Conservation (phyloP, 1,140 invertebrate species). For the Mycetomoellerius zeteki region DNA sequence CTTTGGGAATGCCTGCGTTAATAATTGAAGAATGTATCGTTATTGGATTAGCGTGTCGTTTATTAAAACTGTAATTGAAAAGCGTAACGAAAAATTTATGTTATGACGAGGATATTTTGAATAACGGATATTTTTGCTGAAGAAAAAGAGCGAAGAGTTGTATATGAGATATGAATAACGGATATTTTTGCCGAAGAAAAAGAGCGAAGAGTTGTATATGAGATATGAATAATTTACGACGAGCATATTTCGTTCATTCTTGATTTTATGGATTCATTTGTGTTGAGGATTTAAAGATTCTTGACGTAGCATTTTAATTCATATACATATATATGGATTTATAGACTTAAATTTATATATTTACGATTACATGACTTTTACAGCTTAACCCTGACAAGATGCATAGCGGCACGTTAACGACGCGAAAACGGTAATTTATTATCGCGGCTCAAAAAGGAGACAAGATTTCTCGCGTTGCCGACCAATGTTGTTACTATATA, state of each 20-base stretch:
- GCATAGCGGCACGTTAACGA: slow-evolving; percentile 58
- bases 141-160: neutral
- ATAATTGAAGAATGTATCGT: neutral
- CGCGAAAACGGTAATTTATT: slow-evolving; percentile 54
- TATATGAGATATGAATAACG: neutral
- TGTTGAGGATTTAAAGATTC: neutral
- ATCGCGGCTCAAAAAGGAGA: slow-evolving; percentile 24
- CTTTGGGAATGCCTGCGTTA: no score
- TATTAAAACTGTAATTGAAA: neutral
- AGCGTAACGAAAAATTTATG: neutral
- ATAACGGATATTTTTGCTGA: neutral
- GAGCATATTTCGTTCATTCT: neutral
- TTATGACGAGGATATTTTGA: neutral
- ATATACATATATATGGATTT: no score
- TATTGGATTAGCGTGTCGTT: neutral
- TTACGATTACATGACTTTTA: slow-evolving; percentile 30
- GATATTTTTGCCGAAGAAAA: slow-evolving; percentile 20
- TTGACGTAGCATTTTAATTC: neutral
- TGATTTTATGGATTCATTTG: neutral
- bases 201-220: neutral
- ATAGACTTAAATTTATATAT: neutral
- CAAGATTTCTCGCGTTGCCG: slow-evolving; percentile 32
- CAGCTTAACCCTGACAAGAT: slow-evolving; percentile 19
- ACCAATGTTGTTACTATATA: neutral
- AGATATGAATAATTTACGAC: neutral